These are phyloP conservation scores for Pteruthius melanotis DNA, from an alignment of 2,113 vertebrate species.

Conservation along the genomic window DNA sequence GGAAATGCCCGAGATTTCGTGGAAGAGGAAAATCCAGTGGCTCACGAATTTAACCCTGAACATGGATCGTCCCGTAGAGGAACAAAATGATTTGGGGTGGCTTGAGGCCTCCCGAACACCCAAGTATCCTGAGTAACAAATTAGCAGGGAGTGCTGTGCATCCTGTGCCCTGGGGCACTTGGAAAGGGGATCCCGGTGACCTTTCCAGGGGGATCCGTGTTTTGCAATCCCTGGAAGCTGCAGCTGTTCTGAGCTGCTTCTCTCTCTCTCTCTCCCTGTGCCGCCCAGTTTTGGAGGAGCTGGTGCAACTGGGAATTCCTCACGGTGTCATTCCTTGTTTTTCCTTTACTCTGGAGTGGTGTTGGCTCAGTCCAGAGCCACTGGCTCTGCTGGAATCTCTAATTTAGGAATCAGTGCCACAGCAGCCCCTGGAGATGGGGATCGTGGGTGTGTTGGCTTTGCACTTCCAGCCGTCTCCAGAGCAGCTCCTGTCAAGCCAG, in stretches of 20 bases:
- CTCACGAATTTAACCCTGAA: accelerated
- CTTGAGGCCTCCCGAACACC: neutral
- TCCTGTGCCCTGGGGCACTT: slow-evolving; percentile 40
- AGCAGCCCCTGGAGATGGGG: neutral
- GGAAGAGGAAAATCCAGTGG: neutral
- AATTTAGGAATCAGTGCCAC: neutral
- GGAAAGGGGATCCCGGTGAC: slow-evolving; percentile 73
- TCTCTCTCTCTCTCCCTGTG: neutral
- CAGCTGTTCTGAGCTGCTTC: slow-evolving; percentile 68
- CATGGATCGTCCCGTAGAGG: neutral
- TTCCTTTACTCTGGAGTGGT: neutral
- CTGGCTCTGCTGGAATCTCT: neutral
- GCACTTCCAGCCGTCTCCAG: neutral
- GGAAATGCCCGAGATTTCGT: too few species aligned
- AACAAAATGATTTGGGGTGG: neutral
- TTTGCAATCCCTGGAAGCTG: slow-evolving; percentile 54
- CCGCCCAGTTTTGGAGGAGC: neutral
- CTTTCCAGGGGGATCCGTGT: slow-evolving; percentile 58
- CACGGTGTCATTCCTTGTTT: neutral
- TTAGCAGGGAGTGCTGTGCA: slow-evolving; percentile 46
- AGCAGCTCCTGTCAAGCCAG: neutral
- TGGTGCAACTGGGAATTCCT: slow-evolving; percentile 16
- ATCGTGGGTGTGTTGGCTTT: neutral
- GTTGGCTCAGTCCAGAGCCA: neutral
- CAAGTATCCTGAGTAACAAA: slow-evolving; percentile 3